These are phyloP conservation scores for Amiota communis DNA, from an alignment of 2,888 invertebrate species.

Conservation along the genomic window DNA sequence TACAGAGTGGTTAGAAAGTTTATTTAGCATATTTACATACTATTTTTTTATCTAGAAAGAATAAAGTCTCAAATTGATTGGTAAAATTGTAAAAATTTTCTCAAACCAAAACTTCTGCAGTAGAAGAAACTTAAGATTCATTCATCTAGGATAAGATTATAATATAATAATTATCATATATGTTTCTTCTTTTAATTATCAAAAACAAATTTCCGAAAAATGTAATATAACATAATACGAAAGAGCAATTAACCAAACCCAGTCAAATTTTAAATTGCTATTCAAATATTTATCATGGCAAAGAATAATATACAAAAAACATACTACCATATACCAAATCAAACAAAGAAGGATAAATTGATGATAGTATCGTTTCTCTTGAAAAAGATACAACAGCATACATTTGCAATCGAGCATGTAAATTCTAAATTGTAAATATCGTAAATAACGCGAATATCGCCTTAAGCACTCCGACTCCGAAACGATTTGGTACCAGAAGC, in stretches of 20 bases:
- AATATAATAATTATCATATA: background rate
- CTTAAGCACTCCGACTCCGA: conserved; percentile 55
- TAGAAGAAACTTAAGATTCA: too few species aligned
- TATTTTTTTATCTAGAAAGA: too few species aligned
- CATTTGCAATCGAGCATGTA: conserved; percentile 52
- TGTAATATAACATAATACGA: too few species aligned
- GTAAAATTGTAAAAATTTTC: too few species aligned
- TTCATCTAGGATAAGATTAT: too few species aligned
- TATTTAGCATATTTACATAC: too few species aligned
- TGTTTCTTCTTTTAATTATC: background rate
- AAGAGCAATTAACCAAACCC: too few species aligned
- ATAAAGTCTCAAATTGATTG: too few species aligned
- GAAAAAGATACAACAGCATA: too few species aligned
- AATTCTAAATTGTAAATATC: conserved; percentile 69
- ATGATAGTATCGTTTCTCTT: background rate
- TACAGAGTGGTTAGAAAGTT: too few species aligned
- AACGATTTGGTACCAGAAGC: background rate
- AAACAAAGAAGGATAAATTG: background rate
- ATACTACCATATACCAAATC: conserved; percentile 48
- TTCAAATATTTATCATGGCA: conserved; percentile 19
- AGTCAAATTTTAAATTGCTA: conserved; percentile 18
- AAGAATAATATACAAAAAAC: conserved; percentile 50
- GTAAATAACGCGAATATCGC: conserved; percentile 70
- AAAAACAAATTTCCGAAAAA: conserved; percentile 1
- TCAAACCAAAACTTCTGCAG: too few species aligned